A percentile compares a stretch with the other conserved stretches of the same genome.
phyloP scores from a whole-genome alignment of 2,113 vertebrate species.

The Cinclus cinclus region DNA sequence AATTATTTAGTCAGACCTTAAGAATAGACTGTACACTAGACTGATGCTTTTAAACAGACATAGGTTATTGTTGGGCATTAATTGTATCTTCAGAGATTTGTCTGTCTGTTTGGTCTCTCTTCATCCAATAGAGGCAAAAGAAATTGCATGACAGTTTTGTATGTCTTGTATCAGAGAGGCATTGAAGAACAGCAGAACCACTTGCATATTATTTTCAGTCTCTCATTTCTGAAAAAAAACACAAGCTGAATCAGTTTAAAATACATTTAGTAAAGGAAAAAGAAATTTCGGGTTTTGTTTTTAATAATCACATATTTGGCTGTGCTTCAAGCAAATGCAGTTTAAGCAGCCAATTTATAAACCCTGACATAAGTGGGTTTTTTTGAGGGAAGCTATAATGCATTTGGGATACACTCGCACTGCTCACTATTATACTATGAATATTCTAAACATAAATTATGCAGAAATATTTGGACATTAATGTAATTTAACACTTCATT shows the following conservation, averaged over 20 bases:
- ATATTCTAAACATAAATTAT: neutral
- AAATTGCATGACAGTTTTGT: neutral
- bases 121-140: neutral
- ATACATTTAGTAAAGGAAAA: neutral
- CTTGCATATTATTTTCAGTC: neutral
- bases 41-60: neutral
- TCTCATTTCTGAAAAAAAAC: neutral
- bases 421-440: neutral
- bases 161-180: neutral
- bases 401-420: neutral
- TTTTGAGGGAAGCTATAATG: neutral
- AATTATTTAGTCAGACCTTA: neutral
- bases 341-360: neutral
- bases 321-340: neutral
- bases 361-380: fast-evolving
- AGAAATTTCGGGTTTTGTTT: neutral
- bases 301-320: neutral
- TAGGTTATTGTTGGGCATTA: neutral
- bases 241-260: neutral
- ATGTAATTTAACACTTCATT: neutral
- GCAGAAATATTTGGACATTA: neutral
- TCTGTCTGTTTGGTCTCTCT: neutral
- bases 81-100: neutral
- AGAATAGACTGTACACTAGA: neutral
- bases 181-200: neutral